Conservation (phyloP, 2,797 vertebrate species). For the Acanthurus leucopareius region DNA sequence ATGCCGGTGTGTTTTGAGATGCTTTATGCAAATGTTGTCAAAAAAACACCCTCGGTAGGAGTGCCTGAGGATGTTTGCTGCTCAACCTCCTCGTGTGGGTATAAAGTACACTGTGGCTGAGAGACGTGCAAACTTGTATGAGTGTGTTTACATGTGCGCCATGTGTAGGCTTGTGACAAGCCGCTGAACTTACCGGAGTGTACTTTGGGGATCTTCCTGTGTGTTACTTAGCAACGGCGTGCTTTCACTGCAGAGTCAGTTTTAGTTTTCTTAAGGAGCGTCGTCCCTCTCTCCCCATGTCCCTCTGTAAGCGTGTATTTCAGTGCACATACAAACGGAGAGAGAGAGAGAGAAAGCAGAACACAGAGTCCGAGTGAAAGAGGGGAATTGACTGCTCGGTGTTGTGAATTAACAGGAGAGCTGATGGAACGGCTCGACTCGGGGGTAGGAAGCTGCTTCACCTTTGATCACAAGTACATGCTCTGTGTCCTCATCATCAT, state of each 20-base stretch:
- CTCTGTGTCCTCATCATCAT: background rate
- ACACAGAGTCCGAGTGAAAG: conserved; percentile 2
- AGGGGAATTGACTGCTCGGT: background rate
- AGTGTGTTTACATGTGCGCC: conserved; percentile 72
- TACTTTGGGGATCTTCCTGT: conserved; percentile 73
- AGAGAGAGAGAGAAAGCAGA: background rate
- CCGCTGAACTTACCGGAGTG: conserved; percentile 67
- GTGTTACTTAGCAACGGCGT: conserved; percentile 84
- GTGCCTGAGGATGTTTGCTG: conserved; percentile 28
- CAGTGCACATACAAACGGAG: conserved; percentile 29
- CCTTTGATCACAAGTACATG: background rate
- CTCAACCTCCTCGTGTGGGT: conserved; percentile 29
- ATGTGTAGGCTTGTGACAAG: conserved; percentile 73
- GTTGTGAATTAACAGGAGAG: conserved; percentile 48
- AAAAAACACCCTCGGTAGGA: conserved; percentile 14
- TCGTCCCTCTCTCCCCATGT: conserved; percentile 14
- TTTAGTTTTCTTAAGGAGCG: conserved; percentile 64
- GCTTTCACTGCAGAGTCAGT: conserved; percentile 61
- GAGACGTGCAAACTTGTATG: conserved; percentile 54
- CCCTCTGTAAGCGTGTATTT: conserved; percentile 38
- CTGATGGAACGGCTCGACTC: conserved; percentile 12
- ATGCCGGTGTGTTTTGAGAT: conserved; percentile 40
- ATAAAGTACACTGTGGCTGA: conserved; percentile 27
- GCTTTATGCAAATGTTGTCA: conserved; percentile 34
- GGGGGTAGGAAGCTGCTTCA: background rate